Conservation (phyloP, 1,140 invertebrate genomes). For the Lepidurus arcticus region DNA sequence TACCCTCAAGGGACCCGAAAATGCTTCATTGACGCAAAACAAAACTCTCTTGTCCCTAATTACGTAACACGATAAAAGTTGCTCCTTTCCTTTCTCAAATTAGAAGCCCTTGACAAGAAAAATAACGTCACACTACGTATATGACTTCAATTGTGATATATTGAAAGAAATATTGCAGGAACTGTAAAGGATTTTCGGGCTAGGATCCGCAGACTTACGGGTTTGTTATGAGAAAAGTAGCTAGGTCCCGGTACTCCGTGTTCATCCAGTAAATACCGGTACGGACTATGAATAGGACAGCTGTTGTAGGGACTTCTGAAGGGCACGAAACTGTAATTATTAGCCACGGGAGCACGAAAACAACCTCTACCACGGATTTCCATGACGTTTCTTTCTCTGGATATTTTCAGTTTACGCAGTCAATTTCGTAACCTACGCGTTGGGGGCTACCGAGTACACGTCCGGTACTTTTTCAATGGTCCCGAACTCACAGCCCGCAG, state of each 20-base stretch:
- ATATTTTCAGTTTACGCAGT: neutral
- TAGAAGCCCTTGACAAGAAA: too few relatives aligned
- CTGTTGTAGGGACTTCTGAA: conserved; percentile 29
- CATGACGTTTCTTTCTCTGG: neutral
- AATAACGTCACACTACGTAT: neutral
- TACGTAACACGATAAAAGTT: too few relatives aligned
- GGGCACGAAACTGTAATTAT: conserved; percentile 29
- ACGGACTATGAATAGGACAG: conserved; percentile 60
- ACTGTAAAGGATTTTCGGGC: neutral
- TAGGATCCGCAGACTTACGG: neutral
- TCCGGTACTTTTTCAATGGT: neutral
- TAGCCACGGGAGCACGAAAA: conserved; percentile 1
- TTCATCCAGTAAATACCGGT: conserved; percentile 44
- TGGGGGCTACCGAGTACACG: neutral
- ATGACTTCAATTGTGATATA: neutral
- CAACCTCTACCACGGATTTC: conserved; percentile 6
- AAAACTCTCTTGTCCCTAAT: neutral
- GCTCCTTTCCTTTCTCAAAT: too few relatives aligned
- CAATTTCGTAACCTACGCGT: neutral
- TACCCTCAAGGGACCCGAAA: neutral
- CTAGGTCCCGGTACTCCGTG: conserved; percentile 35
- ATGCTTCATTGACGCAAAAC: neutral
- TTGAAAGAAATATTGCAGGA: neutral
- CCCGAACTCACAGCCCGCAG: neutral
- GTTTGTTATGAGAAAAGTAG: conserved; percentile 27